These are phyloP conservation scores for Tinea pellionella DNA, from an alignment of 2,888 invertebrate genomes.

Conservation along the genomic window DNA sequence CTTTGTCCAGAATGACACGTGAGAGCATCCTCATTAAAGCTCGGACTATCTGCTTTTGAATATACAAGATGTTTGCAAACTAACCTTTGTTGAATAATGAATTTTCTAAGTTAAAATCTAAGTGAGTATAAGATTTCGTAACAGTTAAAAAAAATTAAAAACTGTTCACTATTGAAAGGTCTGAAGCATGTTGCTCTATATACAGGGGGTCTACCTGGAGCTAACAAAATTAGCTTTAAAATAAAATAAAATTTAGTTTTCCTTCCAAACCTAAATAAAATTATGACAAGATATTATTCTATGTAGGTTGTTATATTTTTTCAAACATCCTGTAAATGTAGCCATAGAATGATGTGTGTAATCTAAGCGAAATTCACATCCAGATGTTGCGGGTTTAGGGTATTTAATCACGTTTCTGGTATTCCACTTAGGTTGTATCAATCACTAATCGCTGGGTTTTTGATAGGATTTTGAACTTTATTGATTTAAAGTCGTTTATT, in stretches of 20 bases:
- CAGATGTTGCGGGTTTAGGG: constrained; percentile 7
- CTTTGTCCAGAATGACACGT: constrained; percentile 13
- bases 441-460: not conserved
- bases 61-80: not conserved
- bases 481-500: too few species aligned
- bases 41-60: not conserved
- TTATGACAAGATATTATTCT: too few species aligned
- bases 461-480: not conserved
- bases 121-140: too few species aligned
- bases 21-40: constrained; percentile 14
- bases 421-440: not conserved
- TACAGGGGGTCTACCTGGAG: not conserved
- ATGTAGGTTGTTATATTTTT: not conserved
- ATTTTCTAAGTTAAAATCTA: not conserved
- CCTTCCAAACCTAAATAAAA: too few species aligned
- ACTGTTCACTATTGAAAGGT: too few species aligned
- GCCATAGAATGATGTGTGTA: constrained; percentile 1
- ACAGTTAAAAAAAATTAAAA: too few species aligned
- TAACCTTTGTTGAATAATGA: not conserved
- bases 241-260: too few species aligned
- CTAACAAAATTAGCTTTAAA: too few species aligned
- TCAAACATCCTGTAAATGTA: not conserved
- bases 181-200: not conserved
- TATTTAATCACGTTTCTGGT: not conserved
- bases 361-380: constrained; percentile 4